A percentile compares a stretch with the other conserved stretches of the same genome.
Evolutionary conservation across 2,888 invertebrate genomes (phyloP).

Genomic region (Drosophila atripex): DNA sequence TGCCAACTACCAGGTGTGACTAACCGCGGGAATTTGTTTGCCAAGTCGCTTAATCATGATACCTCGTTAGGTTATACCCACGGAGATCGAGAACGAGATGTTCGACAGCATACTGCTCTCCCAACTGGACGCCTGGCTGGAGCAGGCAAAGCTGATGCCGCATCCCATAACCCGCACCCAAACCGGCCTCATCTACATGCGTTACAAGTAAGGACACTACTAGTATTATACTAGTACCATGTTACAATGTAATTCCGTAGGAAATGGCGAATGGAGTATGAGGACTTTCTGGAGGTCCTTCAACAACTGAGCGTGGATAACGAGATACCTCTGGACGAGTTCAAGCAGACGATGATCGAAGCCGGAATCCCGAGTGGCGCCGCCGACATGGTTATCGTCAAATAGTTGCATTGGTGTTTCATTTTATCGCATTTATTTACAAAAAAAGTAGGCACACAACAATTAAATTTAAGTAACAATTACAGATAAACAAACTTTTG

Average conservation of each 20-base stretch:
- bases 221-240: not conserved
- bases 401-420: slow-evolving; percentile 46
- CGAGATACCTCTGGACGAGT: slow-evolving; percentile 44
- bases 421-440: slow-evolving; percentile 42
- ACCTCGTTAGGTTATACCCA: slow-evolving; percentile 31
- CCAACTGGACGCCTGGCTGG: slow-evolving; percentile 73
- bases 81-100: slow-evolving; percentile 65
- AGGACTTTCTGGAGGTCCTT: slow-evolving; percentile 73
- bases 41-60: not conserved
- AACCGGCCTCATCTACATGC: slow-evolving; percentile 75
- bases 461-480: slow-evolving; percentile 50
- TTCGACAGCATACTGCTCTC: slow-evolving; percentile 72
- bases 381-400: slow-evolving; percentile 51
- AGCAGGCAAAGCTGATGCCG: slow-evolving; percentile 68
- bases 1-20: slow-evolving; percentile 60
- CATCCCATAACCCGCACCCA: slow-evolving; percentile 62
- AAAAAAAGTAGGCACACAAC: slow-evolving; percentile 20
- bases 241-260: slow-evolving; percentile 34
- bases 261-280: slow-evolving; percentile 76
- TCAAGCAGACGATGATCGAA: slow-evolving; percentile 54
- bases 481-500: slow-evolving; percentile 18
- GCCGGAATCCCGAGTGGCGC: slow-evolving; percentile 57
- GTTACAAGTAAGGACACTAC: slow-evolving; percentile 65
- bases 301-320: slow-evolving; percentile 47
- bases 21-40: no score